Percentiles rank a stretch among this genome's conserved stretches.
Evolutionary conservation across 2,888 invertebrate genomes (phyloP).

Genomic region (Ophioninae sp.): DNA sequence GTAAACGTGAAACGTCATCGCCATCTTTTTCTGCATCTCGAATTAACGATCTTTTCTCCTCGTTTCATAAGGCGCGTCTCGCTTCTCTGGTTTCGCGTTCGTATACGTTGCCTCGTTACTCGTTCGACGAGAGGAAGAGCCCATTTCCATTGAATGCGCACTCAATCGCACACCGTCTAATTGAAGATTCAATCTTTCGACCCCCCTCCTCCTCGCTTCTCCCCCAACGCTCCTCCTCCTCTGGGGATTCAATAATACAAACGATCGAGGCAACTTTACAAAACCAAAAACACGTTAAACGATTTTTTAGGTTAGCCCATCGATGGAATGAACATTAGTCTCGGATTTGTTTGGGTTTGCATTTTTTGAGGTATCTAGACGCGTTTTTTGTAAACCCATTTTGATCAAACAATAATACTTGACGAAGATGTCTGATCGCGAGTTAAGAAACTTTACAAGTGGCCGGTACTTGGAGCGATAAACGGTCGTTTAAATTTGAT

Average conservation of each 20-base stretch:
- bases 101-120: slow-evolving; percentile 7
- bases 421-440: too few species aligned
- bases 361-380: too few species aligned
- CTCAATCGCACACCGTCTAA: slow-evolving; percentile 41
- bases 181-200: slow-evolving; percentile 39
- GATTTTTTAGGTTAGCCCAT: background rate
- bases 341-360: too few species aligned
- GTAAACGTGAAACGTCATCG: slow-evolving; percentile 22
- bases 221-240: too few species aligned
- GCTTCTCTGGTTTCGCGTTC: slow-evolving; percentile 1
- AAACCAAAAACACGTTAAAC: background rate
- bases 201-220: background rate
- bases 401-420: too few species aligned
- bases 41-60: slow-evolving; percentile 50
- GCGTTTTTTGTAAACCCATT: too few species aligned
- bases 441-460: too few species aligned
- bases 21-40: slow-evolving; percentile 20
- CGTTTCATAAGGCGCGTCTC: slow-evolving; percentile 44
- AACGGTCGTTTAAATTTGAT: too few species aligned
- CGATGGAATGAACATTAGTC: background rate
- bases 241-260: slow-evolving; percentile 5
- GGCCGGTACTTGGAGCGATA: too few species aligned
- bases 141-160: slow-evolving; percentile 51
- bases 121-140: slow-evolving; percentile 42
- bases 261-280: too few species aligned